Evolutionary conservation across 2,113 vertebrate species (phyloP).

Genomic region (Neopipo cinnamomea): DNA sequence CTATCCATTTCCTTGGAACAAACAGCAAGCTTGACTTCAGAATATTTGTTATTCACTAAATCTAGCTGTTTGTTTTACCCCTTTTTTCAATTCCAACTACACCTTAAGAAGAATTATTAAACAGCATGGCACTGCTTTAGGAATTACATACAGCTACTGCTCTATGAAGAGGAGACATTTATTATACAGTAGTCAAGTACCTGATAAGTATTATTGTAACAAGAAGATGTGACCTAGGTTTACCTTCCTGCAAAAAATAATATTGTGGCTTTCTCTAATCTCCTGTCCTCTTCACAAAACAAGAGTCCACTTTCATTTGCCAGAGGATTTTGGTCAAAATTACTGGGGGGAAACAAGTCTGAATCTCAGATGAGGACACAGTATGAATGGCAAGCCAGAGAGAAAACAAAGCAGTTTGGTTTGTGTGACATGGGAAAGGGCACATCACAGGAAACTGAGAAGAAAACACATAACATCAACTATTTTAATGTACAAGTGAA

Average conservation of each 20-base stretch:
- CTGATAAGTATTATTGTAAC: not conserved
- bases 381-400: not conserved
- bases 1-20: not conserved
- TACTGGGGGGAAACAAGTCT: not conserved
- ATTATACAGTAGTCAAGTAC: not conserved
- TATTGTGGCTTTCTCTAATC: not conserved
- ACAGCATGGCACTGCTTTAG: not conserved
- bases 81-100: not conserved
- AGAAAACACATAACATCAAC: not conserved
- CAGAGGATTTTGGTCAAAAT: slow-evolving; percentile 33
- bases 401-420: slow-evolving; percentile 12
- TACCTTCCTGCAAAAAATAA: not conserved
- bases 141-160: not conserved
- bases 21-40: not conserved
- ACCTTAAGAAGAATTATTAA: not conserved
- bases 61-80: not conserved
- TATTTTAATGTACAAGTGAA: not conserved
- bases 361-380: not conserved
- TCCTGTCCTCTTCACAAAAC: not conserved
- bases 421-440: not conserved
- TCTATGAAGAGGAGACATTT: not conserved
- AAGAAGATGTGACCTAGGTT: not conserved
- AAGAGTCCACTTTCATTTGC: slow-evolving; percentile 1
- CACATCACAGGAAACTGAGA: not conserved
- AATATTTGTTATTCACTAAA: not conserved